Conservation (phyloP, 2,113 vertebrate genomes). For the Sander lucioperca region DNA sequence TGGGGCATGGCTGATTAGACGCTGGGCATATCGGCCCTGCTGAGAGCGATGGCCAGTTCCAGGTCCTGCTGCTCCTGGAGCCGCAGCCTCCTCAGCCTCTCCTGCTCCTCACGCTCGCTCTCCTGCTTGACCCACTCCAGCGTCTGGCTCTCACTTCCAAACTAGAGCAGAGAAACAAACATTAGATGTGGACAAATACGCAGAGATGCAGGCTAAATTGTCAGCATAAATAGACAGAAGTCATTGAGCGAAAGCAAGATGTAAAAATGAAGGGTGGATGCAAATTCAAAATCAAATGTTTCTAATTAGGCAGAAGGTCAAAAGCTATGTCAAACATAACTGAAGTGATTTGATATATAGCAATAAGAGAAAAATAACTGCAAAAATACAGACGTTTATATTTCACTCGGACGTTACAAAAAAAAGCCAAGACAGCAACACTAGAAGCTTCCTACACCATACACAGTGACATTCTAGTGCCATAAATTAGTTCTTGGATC, state of each 20-base stretch:
- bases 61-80: conserved; percentile 95
- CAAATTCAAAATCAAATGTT: conserved; percentile 22
- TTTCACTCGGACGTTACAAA: conserved; percentile 16
- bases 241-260: conserved; percentile 6
- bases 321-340: conserved; percentile 1
- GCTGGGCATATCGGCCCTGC: conserved; percentile 90
- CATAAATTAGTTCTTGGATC: conserved; percentile 30
- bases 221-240: conserved; percentile 3
- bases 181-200: conserved; percentile 17
- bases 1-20: conserved; percentile 76
- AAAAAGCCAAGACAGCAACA: conserved; percentile 20
- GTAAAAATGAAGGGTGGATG: neutral
- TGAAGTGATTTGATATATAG: conserved; percentile 6
- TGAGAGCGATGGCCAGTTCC: conserved; percentile 95
- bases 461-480: neutral
- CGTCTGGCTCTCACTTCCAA: conserved; percentile 96
- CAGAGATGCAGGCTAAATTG: neutral
- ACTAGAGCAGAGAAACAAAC: conserved; percentile 75
- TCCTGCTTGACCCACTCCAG: conserved; percentile 96
- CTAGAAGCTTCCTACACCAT: conserved; percentile 15
- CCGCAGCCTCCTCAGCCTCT: conserved; percentile 88
- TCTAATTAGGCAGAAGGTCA: conserved; percentile 15
- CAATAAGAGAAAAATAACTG: conserved; percentile 11
- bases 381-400: conserved; percentile 4
- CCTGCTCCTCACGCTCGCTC: conserved; percentile 93